These are phyloP conservation scores for Entelurus aequoreus DNA, from an alignment of 2,113 vertebrate genomes.

Conservation along the genomic window DNA sequence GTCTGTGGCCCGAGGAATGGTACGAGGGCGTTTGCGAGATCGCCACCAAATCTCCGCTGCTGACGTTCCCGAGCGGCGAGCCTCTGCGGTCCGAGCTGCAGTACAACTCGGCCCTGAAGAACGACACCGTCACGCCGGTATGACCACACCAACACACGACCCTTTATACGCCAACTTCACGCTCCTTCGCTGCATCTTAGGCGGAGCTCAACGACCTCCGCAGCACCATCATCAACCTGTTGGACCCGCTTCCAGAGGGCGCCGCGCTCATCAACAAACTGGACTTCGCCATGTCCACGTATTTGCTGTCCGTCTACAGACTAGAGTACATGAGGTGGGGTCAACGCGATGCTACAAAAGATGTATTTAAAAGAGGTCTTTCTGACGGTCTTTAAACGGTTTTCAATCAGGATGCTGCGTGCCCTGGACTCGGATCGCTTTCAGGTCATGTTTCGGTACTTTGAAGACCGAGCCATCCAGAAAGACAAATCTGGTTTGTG, in stretches of 20 bases:
- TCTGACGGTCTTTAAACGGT: not conserved
- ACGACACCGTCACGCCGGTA: constrained; percentile 93
- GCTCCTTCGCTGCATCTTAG: constrained; percentile 51
- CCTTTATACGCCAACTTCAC: not conserved
- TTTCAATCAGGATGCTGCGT: constrained; percentile 78
- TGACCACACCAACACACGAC: not conserved
- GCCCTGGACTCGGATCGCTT: constrained; percentile 92
- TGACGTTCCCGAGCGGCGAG: constrained; percentile 95
- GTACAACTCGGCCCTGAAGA: constrained; percentile 98
- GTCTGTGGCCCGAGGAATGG: constrained; percentile 98
- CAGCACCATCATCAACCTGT: constrained; percentile 91
- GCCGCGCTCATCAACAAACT: constrained; percentile 91
- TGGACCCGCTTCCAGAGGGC: constrained; percentile 93
- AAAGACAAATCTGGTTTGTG: constrained; percentile 94
- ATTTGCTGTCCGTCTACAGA: constrained; percentile 94
- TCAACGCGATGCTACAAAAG: not conserved
- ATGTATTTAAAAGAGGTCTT: too few species aligned
- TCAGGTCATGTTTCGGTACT: constrained; percentile 98
- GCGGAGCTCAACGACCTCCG: constrained; percentile 91
- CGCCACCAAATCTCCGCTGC: constrained; percentile 91
- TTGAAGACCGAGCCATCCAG: constrained; percentile 97
- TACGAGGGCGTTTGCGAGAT: constrained; percentile 98
- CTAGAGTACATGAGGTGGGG: constrained; percentile 93
- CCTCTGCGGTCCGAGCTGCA: constrained; percentile 95
- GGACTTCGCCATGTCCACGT: constrained; percentile 99